Evolutionary conservation across 2,113 vertebrate species (phyloP), one percentile per base, ranked within the genome.

Genomic region (Pluvianellus socialis): DNA sequence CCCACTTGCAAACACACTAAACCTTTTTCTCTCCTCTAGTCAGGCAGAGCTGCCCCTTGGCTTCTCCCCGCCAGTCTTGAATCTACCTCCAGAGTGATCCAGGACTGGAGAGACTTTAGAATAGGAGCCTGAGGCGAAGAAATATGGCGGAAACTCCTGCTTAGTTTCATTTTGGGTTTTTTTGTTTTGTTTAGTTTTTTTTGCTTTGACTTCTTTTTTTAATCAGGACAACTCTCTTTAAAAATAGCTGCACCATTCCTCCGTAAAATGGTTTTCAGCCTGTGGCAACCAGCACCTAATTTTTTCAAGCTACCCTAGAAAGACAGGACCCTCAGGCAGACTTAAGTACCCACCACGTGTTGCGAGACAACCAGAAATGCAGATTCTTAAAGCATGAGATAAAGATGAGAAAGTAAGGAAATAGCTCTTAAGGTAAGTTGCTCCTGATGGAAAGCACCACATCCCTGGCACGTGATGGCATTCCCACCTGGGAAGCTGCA

Each of bases 311-410:
- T 35, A 61, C 9, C 9, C 42, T 50, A 58, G 38, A 58, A 88
- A 40, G 20, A 17, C 14, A 59, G 21, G 16, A 33, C 13, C 5
- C 28, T 19, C 19, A 50, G 22, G 21, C 20, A 79, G 12, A 58
- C 9, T 1, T 16, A n/a, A 82, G n/a, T 10, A 71, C 12, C 15
- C 32, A 44, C 0, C 0, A 0, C 0, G 3, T 30, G 22, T 4
- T 35, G 5, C 56, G 59, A 28, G 38, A 42, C 38, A 79, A 52
- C 10, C 20, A 82, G 26, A 55, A 93, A 50, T 6, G 50, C 27
- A 61, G 23, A 44, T 33, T 38, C 20, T 61, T 58, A 32, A 58
- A 65, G 77, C 26, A 53, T 5, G 10, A 86, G 22, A 33, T 3
- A 77, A 35, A 62, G 17, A 52, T 10, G 26, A 58, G 8, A 33